Percentiles rank a stretch among this genome's conserved stretches.
phyloP scores from a whole-genome alignment of 92 coral and sea anemone species.

The Zoanthus sociatus region DNA sequence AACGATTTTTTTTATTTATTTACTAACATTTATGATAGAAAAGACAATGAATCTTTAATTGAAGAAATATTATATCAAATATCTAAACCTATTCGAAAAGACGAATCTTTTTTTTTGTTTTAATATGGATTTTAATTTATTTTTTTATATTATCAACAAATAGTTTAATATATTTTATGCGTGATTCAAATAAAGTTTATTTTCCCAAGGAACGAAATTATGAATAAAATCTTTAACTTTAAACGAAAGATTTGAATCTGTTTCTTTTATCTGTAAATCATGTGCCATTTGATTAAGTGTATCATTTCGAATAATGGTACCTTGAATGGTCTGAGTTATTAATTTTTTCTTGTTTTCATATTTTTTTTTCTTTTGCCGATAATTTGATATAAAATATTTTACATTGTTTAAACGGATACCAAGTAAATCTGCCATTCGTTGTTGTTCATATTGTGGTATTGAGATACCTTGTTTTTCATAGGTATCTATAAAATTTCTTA shows the following conservation, averaged over 20 bases:
- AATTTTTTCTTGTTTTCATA: too few species aligned
- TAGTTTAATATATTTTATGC: neutral
- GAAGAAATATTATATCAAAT: neutral
- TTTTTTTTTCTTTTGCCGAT: neutral
- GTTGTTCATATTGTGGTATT: neutral
- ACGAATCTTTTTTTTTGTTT: neutral
- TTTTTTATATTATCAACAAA: too few species aligned
- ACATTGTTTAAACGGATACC: neutral
- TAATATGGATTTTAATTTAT: too few species aligned
- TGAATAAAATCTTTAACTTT: neutral
- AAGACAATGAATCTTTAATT: neutral
- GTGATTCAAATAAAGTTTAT: slow-evolving; percentile 6
- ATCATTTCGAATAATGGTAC: neutral
- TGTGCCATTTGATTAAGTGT: neutral
- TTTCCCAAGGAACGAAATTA: slow-evolving; percentile 17
- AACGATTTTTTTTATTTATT: too few species aligned
- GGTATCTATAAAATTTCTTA: too few species aligned
- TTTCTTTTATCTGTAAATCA: neutral
- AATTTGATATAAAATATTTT: neutral
- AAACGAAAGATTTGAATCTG: slow-evolving; percentile 4
- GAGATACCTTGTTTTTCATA: neutral
- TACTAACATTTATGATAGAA: neutral
- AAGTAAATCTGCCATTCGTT: neutral
- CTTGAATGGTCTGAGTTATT: neutral
- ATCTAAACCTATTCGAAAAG: neutral